Conservation (phyloP, 2,113 vertebrate genomes). For the Xiphophorus hellerii region DNA sequence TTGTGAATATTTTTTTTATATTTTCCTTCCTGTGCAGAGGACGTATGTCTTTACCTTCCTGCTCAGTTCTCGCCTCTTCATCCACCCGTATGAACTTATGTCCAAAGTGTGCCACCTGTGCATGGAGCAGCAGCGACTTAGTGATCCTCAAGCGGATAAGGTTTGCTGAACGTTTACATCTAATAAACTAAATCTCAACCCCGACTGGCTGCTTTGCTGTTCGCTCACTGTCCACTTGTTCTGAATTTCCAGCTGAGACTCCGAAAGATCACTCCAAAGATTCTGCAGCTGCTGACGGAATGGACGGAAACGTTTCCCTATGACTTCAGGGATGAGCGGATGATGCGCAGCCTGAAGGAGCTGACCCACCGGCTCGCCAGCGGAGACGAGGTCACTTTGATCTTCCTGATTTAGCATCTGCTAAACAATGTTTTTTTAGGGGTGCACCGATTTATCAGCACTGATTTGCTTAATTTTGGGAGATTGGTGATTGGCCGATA, state of each 20-base stretch:
- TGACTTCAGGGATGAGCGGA: slow-evolving; percentile 92
- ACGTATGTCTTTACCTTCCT: slow-evolving; percentile 96
- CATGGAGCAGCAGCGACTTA: slow-evolving; percentile 84
- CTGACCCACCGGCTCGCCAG: slow-evolving; percentile 85
- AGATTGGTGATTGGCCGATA: too few species aligned
- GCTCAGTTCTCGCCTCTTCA: slow-evolving; percentile 92
- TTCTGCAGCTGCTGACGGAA: slow-evolving; percentile 90
- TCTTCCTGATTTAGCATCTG: not conserved
- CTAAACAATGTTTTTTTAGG: not conserved
- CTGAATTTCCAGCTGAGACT: slow-evolving; percentile 77
- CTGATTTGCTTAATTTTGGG: too few species aligned
- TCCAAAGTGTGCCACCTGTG: slow-evolving; percentile 90
- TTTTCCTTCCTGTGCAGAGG: slow-evolving; percentile 78
- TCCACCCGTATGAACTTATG: slow-evolving; percentile 91
- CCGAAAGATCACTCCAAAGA: slow-evolving; percentile 88
- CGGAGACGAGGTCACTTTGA: slow-evolving; percentile 84
- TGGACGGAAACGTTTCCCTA: slow-evolving; percentile 95
- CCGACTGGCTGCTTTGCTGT: too few species aligned
- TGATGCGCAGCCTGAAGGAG: slow-evolving; percentile 93
- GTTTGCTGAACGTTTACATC: slow-evolving; percentile 65
- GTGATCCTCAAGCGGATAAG: slow-evolving; percentile 86
- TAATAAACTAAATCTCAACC: not conserved
- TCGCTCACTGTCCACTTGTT: not conserved
- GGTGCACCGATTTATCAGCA: too few species aligned
- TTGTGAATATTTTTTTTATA: not conserved